Percentiles rank a stretch among this genome's conserved stretches.
These are phyloP conservation scores for Pseudochirops corinnae DNA, from an alignment of 2,797 vertebrate genomes.

Conservation along the genomic window DNA sequence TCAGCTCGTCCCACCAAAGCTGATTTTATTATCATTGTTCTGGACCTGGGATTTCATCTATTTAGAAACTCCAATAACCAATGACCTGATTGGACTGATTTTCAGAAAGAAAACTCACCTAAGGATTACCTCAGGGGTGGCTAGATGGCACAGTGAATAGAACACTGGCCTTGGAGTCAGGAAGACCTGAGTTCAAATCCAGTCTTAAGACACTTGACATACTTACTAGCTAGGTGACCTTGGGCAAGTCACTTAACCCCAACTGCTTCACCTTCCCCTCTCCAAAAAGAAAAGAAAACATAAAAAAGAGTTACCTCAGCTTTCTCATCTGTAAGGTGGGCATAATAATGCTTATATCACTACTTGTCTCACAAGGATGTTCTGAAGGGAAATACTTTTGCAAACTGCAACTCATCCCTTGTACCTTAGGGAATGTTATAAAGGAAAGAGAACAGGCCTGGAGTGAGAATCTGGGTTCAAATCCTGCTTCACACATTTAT, in stretches of 20 bases:
- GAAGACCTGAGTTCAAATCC: too few species aligned
- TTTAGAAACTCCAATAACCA: not conserved
- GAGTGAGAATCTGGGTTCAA: not conserved
- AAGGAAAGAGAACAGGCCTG: not conserved
- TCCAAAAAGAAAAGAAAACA: too few species aligned
- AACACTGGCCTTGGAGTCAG: too few species aligned
- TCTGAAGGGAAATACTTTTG: not conserved
- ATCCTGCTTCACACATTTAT: not conserved
- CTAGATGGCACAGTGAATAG: too few species aligned
- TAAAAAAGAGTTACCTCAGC: not conserved
- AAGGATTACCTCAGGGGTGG: not conserved
- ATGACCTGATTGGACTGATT: not conserved
- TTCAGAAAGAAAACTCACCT: not conserved
- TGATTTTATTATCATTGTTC: not conserved
- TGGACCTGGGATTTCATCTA: not conserved
- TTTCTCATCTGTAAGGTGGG: not conserved
- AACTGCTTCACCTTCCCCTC: too few species aligned
- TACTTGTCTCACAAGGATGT: not conserved
- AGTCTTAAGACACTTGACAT: too few species aligned
- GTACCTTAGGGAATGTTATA: not conserved
- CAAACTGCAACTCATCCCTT: not conserved
- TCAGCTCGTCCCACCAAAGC: not conserved
- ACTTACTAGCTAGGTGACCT: too few species aligned
- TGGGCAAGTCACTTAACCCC: too few species aligned
- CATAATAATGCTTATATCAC: not conserved